Conservation (phyloP, 2,888 invertebrate genomes). For the Caenorhabditis uteleia region DNA sequence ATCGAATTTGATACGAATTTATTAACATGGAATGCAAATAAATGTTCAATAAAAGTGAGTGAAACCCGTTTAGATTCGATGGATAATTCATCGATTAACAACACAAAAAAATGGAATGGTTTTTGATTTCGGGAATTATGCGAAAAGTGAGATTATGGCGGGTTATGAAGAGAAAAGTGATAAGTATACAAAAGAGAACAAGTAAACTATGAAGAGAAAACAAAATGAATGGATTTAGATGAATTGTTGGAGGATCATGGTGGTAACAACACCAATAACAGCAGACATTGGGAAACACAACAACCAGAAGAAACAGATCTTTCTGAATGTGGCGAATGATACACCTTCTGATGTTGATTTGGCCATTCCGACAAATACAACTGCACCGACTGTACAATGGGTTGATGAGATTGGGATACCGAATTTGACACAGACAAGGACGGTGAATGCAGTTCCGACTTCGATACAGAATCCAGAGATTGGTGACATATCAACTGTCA, state of each 20-base stretch:
- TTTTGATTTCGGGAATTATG: no score
- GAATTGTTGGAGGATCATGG: constrained; percentile 41
- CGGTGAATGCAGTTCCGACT: constrained; percentile 62
- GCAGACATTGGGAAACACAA: constrained; percentile 56
- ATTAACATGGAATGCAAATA: no score
- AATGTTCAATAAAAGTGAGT: no score
- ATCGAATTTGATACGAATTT: no score
- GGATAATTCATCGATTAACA: no score
- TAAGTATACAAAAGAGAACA: not conserved
- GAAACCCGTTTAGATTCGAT: no score
- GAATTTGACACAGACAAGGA: constrained; percentile 58
- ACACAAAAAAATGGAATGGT: no score
- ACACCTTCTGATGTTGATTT: constrained; percentile 53
- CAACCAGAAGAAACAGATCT: constrained; percentile 51
- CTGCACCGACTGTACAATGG: constrained; percentile 62
- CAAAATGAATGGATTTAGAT: constrained; percentile 18
- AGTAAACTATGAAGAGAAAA: not conserved
- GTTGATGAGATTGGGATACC: constrained; percentile 61
- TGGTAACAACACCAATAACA: constrained; percentile 40
- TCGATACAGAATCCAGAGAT: constrained; percentile 60
- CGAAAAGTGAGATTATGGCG: no score
- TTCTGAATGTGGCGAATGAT: constrained; percentile 44
- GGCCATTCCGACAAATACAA: constrained; percentile 58
- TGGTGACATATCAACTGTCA: constrained; percentile 54
- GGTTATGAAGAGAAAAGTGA: not conserved